Base-by-base conservation (phyloP, 2,888 invertebrate genomes). In the Archips crataeganus region DNA sequence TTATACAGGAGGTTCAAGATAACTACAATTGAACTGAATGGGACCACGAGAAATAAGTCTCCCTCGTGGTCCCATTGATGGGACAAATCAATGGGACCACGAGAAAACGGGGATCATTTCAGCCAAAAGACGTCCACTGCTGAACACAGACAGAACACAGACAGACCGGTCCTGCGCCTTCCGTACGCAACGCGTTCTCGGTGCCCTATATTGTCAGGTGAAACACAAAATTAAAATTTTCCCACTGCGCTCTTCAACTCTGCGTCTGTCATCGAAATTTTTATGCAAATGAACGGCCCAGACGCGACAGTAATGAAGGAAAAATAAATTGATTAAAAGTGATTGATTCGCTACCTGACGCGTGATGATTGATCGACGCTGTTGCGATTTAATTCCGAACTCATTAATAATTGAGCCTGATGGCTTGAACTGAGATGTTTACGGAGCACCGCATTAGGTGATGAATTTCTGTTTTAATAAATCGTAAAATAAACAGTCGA, bases 321-420 rank as follows among this genome's bases (percentile, higher is more conserved):
- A 79, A 82, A 83, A 84, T 86, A 89, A 90, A 92, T 91, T 91
- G 89, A 92, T 92, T 90, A 88, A 90, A 88, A 89, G 82, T 84
- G 92, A 93, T 93, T 89, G 90, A 93, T 92, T 83, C 63, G 68
- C 70, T 63, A 81, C 82, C 76, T 80, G 78, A 75, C 77, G 81
- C 80, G 81, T 79, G 81, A 89, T 90, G 92, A 87, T 87, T 60
- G 69, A 84, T 83, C 84, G 77, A 74, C 77, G 71, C 57, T 57
- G 57, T 77, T 72, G 75, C 72, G 47, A 69, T 72, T 72, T 64
- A 49, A 69, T 70, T 65, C 69, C 15, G 47, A 59, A 62, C 45
- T 65, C 74, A 65, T 74, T 74, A 70, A 70, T 74, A 67, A 67
- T 34, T 23, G 54, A 34, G 59, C 59, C 42, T 74, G 69, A 74